Evolutionary conservation across 2,888 invertebrate species (phyloP).

Genomic region (Pammene aurita): DNA sequence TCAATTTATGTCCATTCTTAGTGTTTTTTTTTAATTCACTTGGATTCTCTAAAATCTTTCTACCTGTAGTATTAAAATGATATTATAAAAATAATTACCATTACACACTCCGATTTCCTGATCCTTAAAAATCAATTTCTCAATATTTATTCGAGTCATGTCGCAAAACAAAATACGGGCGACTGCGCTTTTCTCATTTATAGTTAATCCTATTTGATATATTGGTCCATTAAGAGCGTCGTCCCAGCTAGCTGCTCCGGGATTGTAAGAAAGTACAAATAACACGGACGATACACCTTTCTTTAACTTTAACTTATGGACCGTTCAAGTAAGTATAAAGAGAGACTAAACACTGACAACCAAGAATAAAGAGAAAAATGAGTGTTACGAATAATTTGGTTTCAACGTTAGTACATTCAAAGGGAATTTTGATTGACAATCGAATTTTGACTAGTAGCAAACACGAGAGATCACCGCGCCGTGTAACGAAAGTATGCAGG

Average conservation of each 20-base stretch:
- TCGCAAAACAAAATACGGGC: conserved; percentile 69
- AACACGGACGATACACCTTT: conserved; percentile 62
- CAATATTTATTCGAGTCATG: conserved; percentile 66
- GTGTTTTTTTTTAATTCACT: no score
- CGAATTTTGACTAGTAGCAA: conserved; percentile 58
- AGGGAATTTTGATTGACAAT: conserved; percentile 63
- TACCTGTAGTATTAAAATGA: background rate
- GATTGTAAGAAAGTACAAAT: conserved; percentile 72
- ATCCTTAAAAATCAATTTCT: conserved; percentile 53
- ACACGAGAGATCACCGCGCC: conserved; percentile 50
- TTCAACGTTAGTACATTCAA: no score
- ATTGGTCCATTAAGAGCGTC: conserved; percentile 76
- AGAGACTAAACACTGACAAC: background rate
- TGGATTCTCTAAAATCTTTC: no score
- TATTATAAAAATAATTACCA: background rate
- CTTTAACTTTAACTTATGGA: conserved; percentile 44
- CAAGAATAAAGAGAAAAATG: no score
- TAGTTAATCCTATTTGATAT: conserved; percentile 80
- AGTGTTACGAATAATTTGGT: no score
- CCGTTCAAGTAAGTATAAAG: background rate
- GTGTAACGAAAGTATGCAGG: conserved; percentile 51
- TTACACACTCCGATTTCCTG: background rate
- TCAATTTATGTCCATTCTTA: no score
- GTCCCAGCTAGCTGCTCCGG: conserved; percentile 66
- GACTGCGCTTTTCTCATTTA: conserved; percentile 73